Evolutionary conservation across 1,140 invertebrate species (phyloP), one percentile per base, ranked within the genome.

Genomic region (Ceratosolen fusciceps): DNA sequence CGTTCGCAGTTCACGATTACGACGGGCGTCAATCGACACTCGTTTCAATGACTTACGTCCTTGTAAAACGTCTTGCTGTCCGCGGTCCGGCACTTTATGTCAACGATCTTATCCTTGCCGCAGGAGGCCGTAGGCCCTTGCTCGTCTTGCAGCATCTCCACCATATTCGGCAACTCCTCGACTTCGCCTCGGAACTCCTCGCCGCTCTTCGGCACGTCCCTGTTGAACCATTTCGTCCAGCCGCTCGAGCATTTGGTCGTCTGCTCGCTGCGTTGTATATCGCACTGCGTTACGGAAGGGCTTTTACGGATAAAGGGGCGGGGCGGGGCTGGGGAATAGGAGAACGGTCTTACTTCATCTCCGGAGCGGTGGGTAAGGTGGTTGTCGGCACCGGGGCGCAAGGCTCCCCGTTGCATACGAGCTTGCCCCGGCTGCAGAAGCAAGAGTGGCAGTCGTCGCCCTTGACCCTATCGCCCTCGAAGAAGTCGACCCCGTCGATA

Each of bases 401-500:
- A 14, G 95, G 93, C 62, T 92, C 91, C 21, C 95, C 95, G 79
- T 91, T 93, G 82, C 95, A 96, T 1, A 93, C 90, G 82, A 93
- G 92, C 76, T 93, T 91, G 2, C 93, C 92, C 76, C 93, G 91
- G 12, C 93, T 94, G 81, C 95, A 96, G 77, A 92, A 92, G 83
- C 96, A 97, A 0, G 92, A 93, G 82, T 96, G 94, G 86, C 96
- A 97, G 0, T 91, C 91, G 85, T 96, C 95, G 77, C 93, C 92
- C 75, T 93, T 92, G 0, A 96, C 92, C 26, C 94, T 80, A 85
- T 97, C 96, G 10, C 96, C 96, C 88, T 97, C 96, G 75, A 94
- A 93, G 83, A 94, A 94, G 10, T 90, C 88, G 8, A 87, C 91
- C 0, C 93, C 94, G 79, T 95, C 92, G 2, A 94, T 88, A n/a